Evolutionary conservation across 2,113 vertebrate genomes (phyloP), one percentile per base, ranked within the genome.

Genomic region (Nansenia antarctica): DNA sequence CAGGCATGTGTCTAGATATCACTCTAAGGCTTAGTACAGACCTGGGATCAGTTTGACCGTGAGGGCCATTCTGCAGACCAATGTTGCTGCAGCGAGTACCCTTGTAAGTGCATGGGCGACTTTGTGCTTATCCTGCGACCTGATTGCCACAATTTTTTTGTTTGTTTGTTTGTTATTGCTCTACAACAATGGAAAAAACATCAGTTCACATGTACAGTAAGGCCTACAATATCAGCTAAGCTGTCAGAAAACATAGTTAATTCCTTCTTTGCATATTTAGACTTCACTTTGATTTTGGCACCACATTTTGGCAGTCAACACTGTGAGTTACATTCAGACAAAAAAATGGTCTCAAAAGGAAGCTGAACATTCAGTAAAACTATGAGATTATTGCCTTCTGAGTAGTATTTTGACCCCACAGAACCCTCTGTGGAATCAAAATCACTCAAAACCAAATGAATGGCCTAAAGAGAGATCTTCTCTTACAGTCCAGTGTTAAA

Each of bases 51-150:
- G 29, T 63, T 22, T 67, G 31, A 49, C 60, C 49, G 49, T 39
- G 8, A 65, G 37, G 52, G 85, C 81, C 85, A 86, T 89, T 86
- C 88, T 88, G 92, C 92, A 93, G 90, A 92, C 92, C 91, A 93
- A 91, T 18, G 24, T 91, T 89, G 86, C 79, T 82, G 76, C 79
- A 78, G 86, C 91, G 90, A 88, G 91, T 83, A 81, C 90, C 87
- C 83, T 87, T 76, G 86, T 58, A 94, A 93, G 91, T 93, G 89
- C 88, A 91, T 92, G 61, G 29, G 14, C 15, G 26, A 55, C 11
- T 30, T 29, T 58, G 15, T 67, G 45, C 58, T 8, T 87, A 83
- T 91, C 68, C 85, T 90, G 85, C 87, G 73, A 84, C 80, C 83
- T 87, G 83, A 83, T 80, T 80, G 86, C 87, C 83, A 74, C 86